Conservation (phyloP, 2,113 vertebrate species). For the Trematomus loennbergii region DNA sequence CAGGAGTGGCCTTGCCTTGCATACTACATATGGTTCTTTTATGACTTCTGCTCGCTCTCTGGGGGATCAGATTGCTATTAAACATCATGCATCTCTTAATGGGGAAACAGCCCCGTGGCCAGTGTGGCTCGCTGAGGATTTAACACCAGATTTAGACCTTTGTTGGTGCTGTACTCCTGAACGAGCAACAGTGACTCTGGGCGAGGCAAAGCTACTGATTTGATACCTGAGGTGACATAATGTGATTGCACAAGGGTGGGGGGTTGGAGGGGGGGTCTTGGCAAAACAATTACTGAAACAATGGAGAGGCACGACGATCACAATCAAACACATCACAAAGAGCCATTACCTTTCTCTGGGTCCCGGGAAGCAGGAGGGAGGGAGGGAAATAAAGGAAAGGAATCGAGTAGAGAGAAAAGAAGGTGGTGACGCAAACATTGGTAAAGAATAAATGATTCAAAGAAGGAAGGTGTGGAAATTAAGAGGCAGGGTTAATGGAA, state of each 20-base stretch:
- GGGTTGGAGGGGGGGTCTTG: not conserved
- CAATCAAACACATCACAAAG: conserved; percentile 16
- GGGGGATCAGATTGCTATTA: conserved; percentile 62
- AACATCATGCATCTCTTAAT: conserved; percentile 65
- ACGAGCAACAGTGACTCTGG: conserved; percentile 52
- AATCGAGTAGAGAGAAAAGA: not conserved
- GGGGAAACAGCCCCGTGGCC: conserved; percentile 62
- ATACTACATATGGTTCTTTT: conserved; percentile 72
- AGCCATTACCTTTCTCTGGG: conserved; percentile 81
- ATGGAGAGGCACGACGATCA: conserved; percentile 11
- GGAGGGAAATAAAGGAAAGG: not conserved
- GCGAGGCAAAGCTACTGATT: conserved; percentile 35
- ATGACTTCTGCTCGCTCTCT: conserved; percentile 58
- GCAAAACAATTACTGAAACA: conserved; percentile 44
- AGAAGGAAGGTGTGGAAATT: not conserved
- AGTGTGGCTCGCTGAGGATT: conserved; percentile 55
- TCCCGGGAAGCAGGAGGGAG: conserved; percentile 62
- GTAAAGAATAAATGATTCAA: not conserved
- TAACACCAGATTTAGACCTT: conserved; percentile 49
- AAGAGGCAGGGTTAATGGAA: not conserved
- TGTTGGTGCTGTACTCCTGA: conserved; percentile 28
- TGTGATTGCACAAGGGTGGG: conserved; percentile 11
- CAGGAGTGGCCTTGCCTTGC: conserved; percentile 71
- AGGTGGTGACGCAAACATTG: conserved; percentile 2
- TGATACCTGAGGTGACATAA: conserved; percentile 47